Conservation (phyloP, 2,888 invertebrate species). For the Brachyptera risi region DNA sequence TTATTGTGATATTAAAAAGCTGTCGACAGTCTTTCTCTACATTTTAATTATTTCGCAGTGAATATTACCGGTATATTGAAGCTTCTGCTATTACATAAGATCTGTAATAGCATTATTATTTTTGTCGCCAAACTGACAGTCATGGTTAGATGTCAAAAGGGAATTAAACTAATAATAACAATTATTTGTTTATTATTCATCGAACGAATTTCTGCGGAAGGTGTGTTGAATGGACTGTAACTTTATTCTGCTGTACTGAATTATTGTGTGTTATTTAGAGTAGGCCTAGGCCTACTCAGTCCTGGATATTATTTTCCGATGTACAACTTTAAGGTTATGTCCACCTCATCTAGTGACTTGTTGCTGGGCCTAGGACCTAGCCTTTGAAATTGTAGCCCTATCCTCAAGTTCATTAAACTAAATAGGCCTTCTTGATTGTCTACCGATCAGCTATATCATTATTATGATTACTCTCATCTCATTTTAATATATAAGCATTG, state of each 20-base stretch:
- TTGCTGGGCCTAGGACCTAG: too few species aligned
- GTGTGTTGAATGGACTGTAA: neutral
- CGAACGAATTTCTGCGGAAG: neutral
- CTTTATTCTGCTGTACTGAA: neutral
- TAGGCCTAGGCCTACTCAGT: neutral
- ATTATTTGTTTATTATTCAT: neutral
- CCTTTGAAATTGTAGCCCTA: too few species aligned
- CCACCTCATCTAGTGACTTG: neutral
- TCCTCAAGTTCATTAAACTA: too few species aligned
- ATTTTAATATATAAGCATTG: too few species aligned
- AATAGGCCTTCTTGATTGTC: too few species aligned
- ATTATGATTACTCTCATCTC: too few species aligned
- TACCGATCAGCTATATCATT: too few species aligned
- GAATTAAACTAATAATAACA: neutral
- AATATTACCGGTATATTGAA: too few species aligned
- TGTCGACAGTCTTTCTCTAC: neutral
- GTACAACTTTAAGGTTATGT: neutral
- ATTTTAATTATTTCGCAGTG: neutral
- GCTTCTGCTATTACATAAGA: too few species aligned
- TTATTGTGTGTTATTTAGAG: neutral
- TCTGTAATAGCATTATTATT: too few species aligned
- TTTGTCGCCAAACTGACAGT: neutral
- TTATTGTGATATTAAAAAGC: neutral
- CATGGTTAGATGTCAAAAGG: conserved; percentile 1
- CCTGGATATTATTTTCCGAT: neutral